phyloP scores from a whole-genome alignment of 2,797 vertebrate species.

The Florisuga fusca region DNA sequence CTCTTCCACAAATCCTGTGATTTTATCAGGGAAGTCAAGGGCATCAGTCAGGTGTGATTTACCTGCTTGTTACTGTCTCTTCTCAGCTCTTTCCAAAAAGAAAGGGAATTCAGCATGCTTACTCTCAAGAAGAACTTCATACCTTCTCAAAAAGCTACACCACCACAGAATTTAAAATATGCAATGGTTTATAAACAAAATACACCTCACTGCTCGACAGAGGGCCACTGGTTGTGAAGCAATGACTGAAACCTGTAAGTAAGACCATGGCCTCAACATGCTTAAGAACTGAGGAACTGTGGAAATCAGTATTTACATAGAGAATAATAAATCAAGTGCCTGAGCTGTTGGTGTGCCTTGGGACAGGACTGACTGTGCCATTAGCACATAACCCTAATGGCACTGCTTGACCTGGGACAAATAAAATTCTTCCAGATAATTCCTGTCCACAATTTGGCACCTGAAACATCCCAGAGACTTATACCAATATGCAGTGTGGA shows the following conservation, averaged over 20 bases:
- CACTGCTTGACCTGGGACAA: neutral
- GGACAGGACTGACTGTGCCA: neutral
- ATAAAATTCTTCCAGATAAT: neutral
- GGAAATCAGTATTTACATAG: neutral
- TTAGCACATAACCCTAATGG: neutral
- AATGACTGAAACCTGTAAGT: neutral
- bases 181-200: neutral
- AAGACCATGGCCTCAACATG: neutral
- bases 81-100: neutral
- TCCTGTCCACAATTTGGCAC: neutral
- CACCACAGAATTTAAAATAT: neutral
- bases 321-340: neutral
- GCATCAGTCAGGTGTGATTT: neutral
- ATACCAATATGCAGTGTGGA: neutral
- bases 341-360: fast-evolving
- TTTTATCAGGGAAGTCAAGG: neutral
- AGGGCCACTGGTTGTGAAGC: neutral
- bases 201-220: neutral
- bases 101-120: neutral
- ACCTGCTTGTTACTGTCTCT: neutral
- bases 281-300: neutral
- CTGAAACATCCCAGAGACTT: neutral
- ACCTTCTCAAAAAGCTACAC: neutral
- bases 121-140: neutral
- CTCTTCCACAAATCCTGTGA: neutral